Conservation (phyloP, 1,140 invertebrate species). For the Ruditapes philippinarum region DNA sequence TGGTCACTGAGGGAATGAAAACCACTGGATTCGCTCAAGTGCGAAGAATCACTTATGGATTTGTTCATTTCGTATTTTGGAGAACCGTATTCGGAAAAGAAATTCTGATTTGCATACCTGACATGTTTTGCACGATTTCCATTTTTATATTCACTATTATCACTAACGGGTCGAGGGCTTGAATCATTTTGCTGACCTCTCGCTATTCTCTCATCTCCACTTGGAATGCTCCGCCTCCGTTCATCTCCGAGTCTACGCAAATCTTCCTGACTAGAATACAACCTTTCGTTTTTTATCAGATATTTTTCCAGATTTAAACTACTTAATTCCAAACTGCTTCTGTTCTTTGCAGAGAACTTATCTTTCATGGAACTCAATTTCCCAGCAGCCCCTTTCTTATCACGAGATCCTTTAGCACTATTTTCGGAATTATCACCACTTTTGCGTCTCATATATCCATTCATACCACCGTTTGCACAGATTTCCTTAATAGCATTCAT, state of each 20-base stretch:
- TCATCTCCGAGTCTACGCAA: conserved; percentile 27
- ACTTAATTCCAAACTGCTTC: conserved; percentile 62
- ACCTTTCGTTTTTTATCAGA: conserved; percentile 17
- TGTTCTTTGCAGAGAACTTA: conserved; percentile 54
- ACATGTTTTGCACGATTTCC: background rate
- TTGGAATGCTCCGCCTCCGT: conserved; percentile 38
- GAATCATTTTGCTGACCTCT: background rate
- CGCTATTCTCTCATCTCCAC: background rate
- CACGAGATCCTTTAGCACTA: conserved; percentile 39
- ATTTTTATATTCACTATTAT: conserved; percentile 23
- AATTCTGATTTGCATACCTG: conserved; percentile 28
- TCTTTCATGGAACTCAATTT: conserved; percentile 55
- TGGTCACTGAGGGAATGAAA: conserved; percentile 46
- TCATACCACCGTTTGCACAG: conserved; percentile 66
- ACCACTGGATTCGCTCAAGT: conserved; percentile 50
- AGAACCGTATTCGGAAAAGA: conserved; percentile 36
- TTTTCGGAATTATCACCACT: conserved; percentile 29
- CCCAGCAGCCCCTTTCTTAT: conserved; percentile 47
- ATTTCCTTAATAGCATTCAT: conserved; percentile 63
- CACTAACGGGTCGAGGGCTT: conserved; percentile 34
- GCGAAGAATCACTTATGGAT: conserved; percentile 50
- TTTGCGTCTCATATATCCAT: conserved; percentile 56
- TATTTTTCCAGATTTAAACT: conserved; percentile 54
- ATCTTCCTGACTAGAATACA: conserved; percentile 66
- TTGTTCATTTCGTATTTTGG: conserved; percentile 44